Percentiles rank a stretch among this genome's conserved stretches.
Conservation (phyloP, 1,140 invertebrate genomes). For the Patella vulgata region DNA sequence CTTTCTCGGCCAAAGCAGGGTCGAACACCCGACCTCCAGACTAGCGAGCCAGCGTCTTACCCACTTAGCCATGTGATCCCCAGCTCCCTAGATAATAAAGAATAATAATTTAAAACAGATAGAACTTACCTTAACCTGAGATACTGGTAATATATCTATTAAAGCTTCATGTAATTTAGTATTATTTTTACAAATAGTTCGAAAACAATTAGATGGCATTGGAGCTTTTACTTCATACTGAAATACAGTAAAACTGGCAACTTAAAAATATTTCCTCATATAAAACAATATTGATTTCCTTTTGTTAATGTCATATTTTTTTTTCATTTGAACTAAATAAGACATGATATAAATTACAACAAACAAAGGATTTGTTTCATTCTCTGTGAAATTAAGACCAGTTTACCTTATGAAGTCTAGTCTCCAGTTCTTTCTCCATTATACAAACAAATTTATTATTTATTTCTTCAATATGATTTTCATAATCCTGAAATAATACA, state of each 20-base stretch:
- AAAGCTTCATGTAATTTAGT: conserved; percentile 93
- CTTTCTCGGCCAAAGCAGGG: too few relatives aligned
- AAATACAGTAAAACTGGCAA: conserved; percentile 18
- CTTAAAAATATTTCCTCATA: neutral
- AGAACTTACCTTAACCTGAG: conserved; percentile 62
- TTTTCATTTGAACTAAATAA: too few relatives aligned
- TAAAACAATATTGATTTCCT: neutral
- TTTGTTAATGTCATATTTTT: neutral
- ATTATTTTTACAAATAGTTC: conserved; percentile 90
- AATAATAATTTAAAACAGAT: too few relatives aligned
- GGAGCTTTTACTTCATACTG: conserved; percentile 82
- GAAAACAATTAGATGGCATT: conserved; percentile 91
- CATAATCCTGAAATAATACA: conserved; percentile 78
- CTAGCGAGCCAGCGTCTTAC: too few relatives aligned
- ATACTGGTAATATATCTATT: conserved; percentile 64
- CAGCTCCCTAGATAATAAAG: too few relatives aligned
- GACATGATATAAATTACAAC: too few relatives aligned
- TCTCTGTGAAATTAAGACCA: neutral
- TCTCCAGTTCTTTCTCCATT: conserved; percentile 81
- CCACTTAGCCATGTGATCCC: too few relatives aligned
- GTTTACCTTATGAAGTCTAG: conserved; percentile 56
- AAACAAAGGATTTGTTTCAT: too few relatives aligned
- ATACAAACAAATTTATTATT: conserved; percentile 90
- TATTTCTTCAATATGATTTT: conserved; percentile 90
- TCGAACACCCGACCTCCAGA: too few relatives aligned